Evolutionary conservation across 2,888 invertebrate species (phyloP).

Genomic region (Trachelus stipa): DNA sequence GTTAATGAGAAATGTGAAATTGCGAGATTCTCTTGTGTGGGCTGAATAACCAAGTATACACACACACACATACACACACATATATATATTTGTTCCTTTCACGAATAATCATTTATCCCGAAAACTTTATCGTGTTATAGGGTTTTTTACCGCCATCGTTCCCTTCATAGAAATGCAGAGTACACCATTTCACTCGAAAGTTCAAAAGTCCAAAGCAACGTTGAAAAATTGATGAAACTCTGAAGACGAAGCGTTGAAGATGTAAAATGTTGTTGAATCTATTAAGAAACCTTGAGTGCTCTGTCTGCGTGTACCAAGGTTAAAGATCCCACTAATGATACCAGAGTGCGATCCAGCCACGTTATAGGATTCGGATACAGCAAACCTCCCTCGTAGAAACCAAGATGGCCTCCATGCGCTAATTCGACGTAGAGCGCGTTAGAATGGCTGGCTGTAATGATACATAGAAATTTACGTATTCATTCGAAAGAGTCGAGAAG

Average conservation of each 20-base stretch:
- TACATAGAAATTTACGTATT: conserved; percentile 16
- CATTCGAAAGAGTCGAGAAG: not conserved
- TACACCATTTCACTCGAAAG: not conserved
- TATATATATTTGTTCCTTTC: not conserved
- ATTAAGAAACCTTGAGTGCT: conserved; percentile 56
- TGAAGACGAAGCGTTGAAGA: not conserved
- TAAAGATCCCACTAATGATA: conserved; percentile 82
- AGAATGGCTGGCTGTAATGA: conserved; percentile 72
- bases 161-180: not conserved
- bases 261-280: not conserved
- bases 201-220: not conserved
- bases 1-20: not conserved
- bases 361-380: conserved; percentile 90
- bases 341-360: conserved; percentile 92
- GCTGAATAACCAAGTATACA: not conserved
- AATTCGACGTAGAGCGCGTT: conserved; percentile 83
- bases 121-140: not conserved
- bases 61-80: no score
- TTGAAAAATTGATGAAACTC: not conserved
- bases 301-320: conserved; percentile 71
- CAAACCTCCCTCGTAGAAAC: conserved; percentile 92
- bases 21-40: not conserved
- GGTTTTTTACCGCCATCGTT: not conserved
- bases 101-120: not conserved
- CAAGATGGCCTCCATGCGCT: conserved; percentile 94